Evolutionary conservation across 2,888 invertebrate genomes (phyloP), one percentile per base, ranked within the genome.

Genomic region (Thecophora atra): DNA sequence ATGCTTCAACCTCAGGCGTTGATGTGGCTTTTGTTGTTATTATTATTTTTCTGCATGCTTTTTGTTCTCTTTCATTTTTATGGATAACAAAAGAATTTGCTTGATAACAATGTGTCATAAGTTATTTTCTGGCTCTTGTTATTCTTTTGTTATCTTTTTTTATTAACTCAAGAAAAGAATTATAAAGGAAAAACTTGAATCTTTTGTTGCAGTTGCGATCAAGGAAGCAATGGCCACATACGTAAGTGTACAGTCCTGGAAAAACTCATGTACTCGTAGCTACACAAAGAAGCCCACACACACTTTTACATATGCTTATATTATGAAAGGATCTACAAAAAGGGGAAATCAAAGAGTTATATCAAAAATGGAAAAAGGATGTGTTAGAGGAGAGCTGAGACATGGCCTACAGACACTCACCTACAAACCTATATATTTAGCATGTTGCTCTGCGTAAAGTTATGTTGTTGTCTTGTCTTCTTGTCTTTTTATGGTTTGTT

Each of bases 181-280:
- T n/a, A 30, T 28, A 19, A 28, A 67, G 19, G 30, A 44, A 64
- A 64, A 64, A 44, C 17, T 63, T 19, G 11, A 24, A 3, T 26
- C 67, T 47, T 28, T 67, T 67, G 67, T 67, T 67, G 21, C n/a
- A 54, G 19, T 67, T 67, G 42, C 37, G 37, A 37, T 54, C 54
- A 37, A 54, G 56, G 56, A 67, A 67, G 67, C 56, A 54, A 37
- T 15, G 11, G 6, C 11, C 37, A 37, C 11, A 37, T 37, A 37
- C 37, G 37, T 37, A 37, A 37, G 3, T 37, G 37, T 37, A 2
- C 11, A 6, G 37, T 37, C 37, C 37, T 8, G 37, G 37, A 37
- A 37, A 37, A 8, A 37, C 37, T 37, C 37, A 37, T 37, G 11
- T 37, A 37, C 37, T 37, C 37, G 11, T 37, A 37, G 11, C 37